A percentile compares a stretch with the other conserved stretches of the same genome.
Evolutionary conservation across 2,888 invertebrate genomes (phyloP).

Genomic region (Scaptomyza reducta): DNA sequence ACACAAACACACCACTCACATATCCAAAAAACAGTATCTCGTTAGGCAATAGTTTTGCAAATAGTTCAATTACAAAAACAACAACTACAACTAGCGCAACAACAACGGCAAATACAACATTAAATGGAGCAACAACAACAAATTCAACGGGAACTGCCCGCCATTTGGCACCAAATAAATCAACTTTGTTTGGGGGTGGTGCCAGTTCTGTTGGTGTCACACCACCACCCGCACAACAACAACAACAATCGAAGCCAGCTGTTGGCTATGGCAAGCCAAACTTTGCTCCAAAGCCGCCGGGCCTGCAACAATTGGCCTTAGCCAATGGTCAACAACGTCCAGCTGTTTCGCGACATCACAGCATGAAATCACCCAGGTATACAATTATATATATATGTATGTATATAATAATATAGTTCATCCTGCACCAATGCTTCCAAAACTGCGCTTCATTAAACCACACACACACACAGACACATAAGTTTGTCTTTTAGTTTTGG

Average conservation of each 20-base stretch:
- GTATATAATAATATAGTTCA: slow-evolving; percentile 4
- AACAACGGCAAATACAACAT: background rate
- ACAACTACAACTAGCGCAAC: slow-evolving; percentile 54
- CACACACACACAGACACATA: background rate
- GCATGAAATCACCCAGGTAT: slow-evolving; percentile 92
- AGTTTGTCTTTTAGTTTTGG: slow-evolving; percentile 12
- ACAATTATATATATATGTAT: slow-evolving; percentile 35
- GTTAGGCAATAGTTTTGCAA: slow-evolving; percentile 84
- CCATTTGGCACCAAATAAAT: slow-evolving; percentile 83
- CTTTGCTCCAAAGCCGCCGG: slow-evolving; percentile 93
- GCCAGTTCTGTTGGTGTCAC: slow-evolving; percentile 44
- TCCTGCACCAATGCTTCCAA: slow-evolving; percentile 32
- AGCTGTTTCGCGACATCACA: slow-evolving; percentile 90
- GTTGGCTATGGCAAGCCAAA: slow-evolving; percentile 91
- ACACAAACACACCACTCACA: slow-evolving; percentile 19
- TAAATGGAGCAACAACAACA: slow-evolving; percentile 10
- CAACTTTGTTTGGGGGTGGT: slow-evolving; percentile 80
- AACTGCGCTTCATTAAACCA: slow-evolving; percentile 4
- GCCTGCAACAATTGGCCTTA: slow-evolving; percentile 84
- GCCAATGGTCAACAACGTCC: slow-evolving; percentile 82
- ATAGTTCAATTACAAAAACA: slow-evolving; percentile 81
- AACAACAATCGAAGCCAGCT: slow-evolving; percentile 67
- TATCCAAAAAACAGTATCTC: slow-evolving; percentile 78
- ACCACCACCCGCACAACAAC: slow-evolving; percentile 27
- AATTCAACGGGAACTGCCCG: slow-evolving; percentile 65